Base-by-base conservation (phyloP, 2,113 vertebrate genomes). In the Scopus umbretta region DNA sequence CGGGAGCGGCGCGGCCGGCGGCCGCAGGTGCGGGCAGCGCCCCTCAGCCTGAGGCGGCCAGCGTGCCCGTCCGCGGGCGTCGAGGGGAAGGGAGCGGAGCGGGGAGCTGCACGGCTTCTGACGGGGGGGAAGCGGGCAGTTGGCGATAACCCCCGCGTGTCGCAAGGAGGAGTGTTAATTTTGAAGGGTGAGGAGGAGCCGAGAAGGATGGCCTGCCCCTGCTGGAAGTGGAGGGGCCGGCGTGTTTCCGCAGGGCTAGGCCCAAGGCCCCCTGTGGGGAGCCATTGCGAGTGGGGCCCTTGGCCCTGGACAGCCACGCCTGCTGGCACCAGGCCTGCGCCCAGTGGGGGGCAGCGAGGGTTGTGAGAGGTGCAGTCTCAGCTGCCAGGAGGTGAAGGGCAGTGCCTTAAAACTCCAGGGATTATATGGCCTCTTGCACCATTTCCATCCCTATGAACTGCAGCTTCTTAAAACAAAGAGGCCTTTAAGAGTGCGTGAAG, bases 221-320 rank as follows among this genome's bases (percentile, higher is more conserved):
- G 1, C 25, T 16, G 34, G 25, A 15, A 32, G 13, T 10, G 7
- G 45, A 34, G 34, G 6, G 26, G 3, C 13, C 11, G 5, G 6
- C 1, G 6, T 1, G 1, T 19, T 42, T 38, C 19, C 63, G 6
- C 11, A 1, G 0, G 34, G 13, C 32, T 27, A 6, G 38, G 32
- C 20, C 29, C n/a, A 7, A 13, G 63, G 30, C 2, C 10, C 19
- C 16, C 43, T 18, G 0, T 15, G 25, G 38, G 25, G 32, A 34
- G 7, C 38, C 13, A 1, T 0, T 19, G 16, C 0, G 15, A 36
- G 17, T 16, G 20, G 47, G 34, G 23, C 8, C 15, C 26, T 7
- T 26, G 38, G 66, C 43, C 8, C 4, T 18, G 14, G 20, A 45
- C 63, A 52, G 80, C 16, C 27, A 22, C 55, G 45, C 13, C 26